These are phyloP conservation scores for Gallinago paraguaiae DNA, from an alignment of 2,113 vertebrate genomes.

Conservation along the genomic window DNA sequence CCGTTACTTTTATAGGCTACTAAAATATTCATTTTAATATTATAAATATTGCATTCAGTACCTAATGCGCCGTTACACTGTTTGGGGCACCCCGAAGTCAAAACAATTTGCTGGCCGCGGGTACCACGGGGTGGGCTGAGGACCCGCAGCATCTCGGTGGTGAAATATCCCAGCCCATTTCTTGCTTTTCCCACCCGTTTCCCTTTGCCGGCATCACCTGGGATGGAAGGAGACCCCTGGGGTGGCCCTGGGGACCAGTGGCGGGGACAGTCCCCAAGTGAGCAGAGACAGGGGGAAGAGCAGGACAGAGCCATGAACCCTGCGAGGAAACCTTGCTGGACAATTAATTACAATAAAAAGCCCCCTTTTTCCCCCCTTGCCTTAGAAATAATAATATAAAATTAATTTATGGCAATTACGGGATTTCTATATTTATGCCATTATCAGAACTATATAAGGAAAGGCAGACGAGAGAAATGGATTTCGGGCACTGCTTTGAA, in stretches of 20 bases:
- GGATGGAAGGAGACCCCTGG: not conserved
- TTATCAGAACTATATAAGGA: not conserved
- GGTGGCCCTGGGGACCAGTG: not conserved
- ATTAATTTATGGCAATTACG: slow-evolving; percentile 21
- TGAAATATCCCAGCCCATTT: not conserved
- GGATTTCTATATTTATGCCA: not conserved
- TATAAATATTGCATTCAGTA: slow-evolving; percentile 42
- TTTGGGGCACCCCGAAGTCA: not conserved
- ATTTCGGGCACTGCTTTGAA: not conserved
- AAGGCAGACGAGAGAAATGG: not conserved
- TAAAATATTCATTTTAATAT: slow-evolving; percentile 66
- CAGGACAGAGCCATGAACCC: not conserved
- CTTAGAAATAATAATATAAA: slow-evolving; percentile 18
- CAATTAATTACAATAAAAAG: not conserved
- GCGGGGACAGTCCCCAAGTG: not conserved
- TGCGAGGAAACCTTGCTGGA: not conserved
- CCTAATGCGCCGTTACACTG: not conserved
- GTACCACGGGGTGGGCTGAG: not conserved
- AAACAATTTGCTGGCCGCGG: not conserved
- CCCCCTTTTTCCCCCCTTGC: not conserved
- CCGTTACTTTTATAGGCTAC: not conserved
- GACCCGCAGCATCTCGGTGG: not conserved
- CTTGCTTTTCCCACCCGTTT: not conserved
- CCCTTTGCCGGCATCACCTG: not conserved
- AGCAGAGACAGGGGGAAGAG: not conserved